A percentile compares a stretch with the other conserved stretches of the same genome.
Evolutionary conservation across 2,113 vertebrate genomes (phyloP).

Genomic region (Numida meleagris): DNA sequence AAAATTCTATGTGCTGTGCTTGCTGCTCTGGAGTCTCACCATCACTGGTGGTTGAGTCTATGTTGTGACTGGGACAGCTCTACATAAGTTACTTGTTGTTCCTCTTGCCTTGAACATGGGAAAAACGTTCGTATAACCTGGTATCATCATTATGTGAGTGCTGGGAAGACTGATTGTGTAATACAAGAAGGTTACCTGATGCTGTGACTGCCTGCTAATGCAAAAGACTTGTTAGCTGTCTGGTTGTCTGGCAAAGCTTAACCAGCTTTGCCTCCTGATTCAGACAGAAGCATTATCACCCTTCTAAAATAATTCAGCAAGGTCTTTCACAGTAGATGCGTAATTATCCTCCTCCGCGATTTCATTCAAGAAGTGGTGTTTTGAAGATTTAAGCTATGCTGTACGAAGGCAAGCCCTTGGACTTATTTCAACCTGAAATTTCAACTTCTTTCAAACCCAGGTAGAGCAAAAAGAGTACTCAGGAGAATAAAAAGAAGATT

Average conservation of each 20-base stretch:
- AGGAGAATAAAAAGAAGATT: neutral
- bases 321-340: neutral
- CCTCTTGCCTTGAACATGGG: neutral
- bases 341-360: neutral
- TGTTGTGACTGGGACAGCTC: no score
- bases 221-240: slow-evolving; percentile 38
- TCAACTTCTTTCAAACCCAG: neutral
- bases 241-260: neutral
- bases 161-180: neutral
- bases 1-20: fast-evolving
- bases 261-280: neutral
- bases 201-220: neutral
- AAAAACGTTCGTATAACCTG: neutral
- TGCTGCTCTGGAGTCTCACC: neutral
- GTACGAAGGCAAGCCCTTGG: neutral
- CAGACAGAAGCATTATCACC: neutral
- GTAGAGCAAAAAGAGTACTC: neutral
- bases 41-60: no score
- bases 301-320: neutral
- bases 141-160: neutral
- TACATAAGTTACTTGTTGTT: neutral
- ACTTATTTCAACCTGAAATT: neutral
- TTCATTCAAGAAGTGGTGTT: neutral
- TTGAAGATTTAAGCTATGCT: neutral
- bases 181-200: neutral